These are phyloP conservation scores for Halichondria panicea DNA, from an alignment of 37 sponge, comb jelly and placozoan species.

Conservation along the genomic window DNA sequence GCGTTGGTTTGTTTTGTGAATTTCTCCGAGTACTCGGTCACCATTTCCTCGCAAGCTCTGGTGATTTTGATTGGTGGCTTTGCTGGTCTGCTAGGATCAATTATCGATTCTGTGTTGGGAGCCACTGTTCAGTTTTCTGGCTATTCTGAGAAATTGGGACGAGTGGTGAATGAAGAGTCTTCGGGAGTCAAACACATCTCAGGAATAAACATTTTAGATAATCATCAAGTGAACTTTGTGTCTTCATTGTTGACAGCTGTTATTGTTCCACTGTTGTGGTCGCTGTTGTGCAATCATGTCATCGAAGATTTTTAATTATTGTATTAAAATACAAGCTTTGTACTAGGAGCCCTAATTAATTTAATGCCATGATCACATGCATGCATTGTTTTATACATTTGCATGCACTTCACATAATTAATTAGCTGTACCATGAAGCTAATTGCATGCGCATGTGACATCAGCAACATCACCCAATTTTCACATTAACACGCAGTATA, in stretches of 20 bases:
- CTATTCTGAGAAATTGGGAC: conserved; percentile 25
- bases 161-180: conserved; percentile 52
- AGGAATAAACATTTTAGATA: conserved; percentile 71
- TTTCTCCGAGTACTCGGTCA: background rate
- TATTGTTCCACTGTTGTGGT: conserved; percentile 8
- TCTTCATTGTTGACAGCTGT: conserved; percentile 76
- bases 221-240: conserved; percentile 88
- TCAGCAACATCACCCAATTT: too few relatives aligned
- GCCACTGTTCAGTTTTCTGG: conserved; percentile 87
- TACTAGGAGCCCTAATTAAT: too few relatives aligned
- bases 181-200: conserved; percentile 67
- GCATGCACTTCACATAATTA: too few relatives aligned
- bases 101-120: conserved; percentile 86
- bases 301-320: too few relatives aligned
- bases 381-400: too few relatives aligned
- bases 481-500: too few relatives aligned
- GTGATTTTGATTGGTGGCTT: conserved; percentile 42
- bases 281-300: too few relatives aligned
- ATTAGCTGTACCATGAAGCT: too few relatives aligned
- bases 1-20: conserved; percentile 5
- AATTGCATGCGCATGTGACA: too few relatives aligned
- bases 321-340: too few relatives aligned
- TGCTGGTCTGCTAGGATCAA: conserved; percentile 77
- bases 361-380: too few relatives aligned
- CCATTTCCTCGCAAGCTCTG: conserved; percentile 20